Percentiles rank a stretch among this genome's conserved stretches.
Conservation (phyloP, 64 coral and sea anemone species). For the Dendrophyllia cribrosa region DNA sequence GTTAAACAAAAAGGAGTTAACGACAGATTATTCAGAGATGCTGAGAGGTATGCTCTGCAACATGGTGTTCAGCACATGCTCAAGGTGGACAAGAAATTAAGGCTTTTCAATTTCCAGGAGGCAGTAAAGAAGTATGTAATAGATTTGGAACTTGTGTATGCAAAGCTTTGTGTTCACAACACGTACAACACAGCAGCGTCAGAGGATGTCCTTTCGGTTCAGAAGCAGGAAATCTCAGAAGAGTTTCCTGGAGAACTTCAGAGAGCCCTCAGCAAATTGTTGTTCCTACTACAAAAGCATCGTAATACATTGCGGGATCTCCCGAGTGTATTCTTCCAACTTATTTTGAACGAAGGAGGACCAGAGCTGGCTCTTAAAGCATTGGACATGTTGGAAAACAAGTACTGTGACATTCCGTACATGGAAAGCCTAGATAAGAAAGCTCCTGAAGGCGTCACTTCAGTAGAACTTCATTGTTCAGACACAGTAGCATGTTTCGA, state of each 20-base stretch:
- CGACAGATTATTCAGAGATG: background rate
- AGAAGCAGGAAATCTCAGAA: background rate
- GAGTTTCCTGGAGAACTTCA: background rate
- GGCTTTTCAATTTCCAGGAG: background rate
- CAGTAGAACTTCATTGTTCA: background rate
- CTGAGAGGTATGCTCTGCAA: slow-evolving; percentile 14
- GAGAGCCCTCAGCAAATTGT: background rate
- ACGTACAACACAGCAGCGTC: background rate
- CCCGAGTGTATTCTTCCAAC: background rate
- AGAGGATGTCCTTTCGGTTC: background rate
- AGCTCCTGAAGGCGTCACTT: background rate
- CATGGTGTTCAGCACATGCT: background rate
- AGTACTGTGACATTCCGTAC: background rate
- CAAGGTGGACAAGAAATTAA: background rate
- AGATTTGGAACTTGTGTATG: background rate
- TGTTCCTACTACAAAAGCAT: background rate
- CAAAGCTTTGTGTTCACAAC: slow-evolving; percentile 3
- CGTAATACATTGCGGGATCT: background rate
- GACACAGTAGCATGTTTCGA: background rate
- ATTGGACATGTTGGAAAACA: background rate
- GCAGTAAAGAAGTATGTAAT: background rate
- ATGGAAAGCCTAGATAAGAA: background rate
- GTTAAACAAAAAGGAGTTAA: background rate
- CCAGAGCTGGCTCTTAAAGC: background rate
- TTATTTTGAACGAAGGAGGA: background rate